Percentiles rank a stretch among this genome's conserved stretches.
Evolutionary conservation across 2,888 invertebrate species (phyloP).

Genomic region (Seladonia tumulorum): DNA sequence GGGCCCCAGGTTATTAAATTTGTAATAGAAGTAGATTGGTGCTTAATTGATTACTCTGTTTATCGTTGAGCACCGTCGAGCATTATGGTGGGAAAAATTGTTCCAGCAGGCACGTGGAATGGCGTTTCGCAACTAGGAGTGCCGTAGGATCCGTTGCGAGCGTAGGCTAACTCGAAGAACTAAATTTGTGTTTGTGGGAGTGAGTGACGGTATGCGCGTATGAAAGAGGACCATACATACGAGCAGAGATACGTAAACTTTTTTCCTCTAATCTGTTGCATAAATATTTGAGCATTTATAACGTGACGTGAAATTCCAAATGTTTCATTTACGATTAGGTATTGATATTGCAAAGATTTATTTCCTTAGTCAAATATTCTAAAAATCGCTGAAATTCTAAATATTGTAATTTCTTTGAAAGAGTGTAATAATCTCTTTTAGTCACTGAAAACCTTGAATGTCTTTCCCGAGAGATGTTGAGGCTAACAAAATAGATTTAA

Average conservation of each 20-base stretch:
- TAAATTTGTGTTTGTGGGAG: conserved; percentile 16
- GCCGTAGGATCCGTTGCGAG: conserved; percentile 35
- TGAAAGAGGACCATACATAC: not conserved
- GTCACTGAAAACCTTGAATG: not conserved
- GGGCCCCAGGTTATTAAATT: conserved; percentile 32
- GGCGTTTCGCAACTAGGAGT: conserved; percentile 40
- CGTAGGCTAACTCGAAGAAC: conserved; percentile 24
- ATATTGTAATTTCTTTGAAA: not conserved
- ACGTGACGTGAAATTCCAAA: not conserved
- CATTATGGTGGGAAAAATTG: conserved; percentile 25
- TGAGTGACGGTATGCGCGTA: not conserved
- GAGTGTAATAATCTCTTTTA: not conserved
- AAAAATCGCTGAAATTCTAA: not conserved
- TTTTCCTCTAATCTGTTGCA: not conserved
- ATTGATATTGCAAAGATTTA: not conserved
- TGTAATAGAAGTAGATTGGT: conserved; percentile 10
- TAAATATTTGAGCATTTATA: not conserved
- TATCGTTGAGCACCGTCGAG: conserved; percentile 33
- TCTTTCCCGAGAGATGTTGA: too few species aligned
- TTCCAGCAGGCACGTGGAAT: conserved; percentile 29
- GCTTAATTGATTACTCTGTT: conserved; percentile 29
- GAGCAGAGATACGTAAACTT: not conserved
- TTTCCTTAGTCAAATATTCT: not conserved
- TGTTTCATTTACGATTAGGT: not conserved
- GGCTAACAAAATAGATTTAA: not conserved